Percentiles rank a stretch among this genome's conserved stretches.
These are phyloP conservation scores for Melanotaenia maccullochi DNA, from an alignment of 2,797 vertebrate species.

Conservation along the genomic window DNA sequence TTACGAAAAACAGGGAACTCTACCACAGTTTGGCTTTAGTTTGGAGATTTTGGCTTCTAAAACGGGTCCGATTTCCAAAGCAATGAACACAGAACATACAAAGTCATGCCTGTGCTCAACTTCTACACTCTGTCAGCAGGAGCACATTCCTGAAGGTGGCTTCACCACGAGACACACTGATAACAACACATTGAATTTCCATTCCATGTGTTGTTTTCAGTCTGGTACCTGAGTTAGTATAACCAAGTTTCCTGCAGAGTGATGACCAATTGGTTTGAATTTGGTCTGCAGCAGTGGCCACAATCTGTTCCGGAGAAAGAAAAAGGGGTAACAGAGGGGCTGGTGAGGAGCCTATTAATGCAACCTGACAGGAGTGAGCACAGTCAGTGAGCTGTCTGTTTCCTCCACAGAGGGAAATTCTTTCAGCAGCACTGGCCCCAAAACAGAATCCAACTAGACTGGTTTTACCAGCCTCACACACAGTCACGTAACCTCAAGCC, in stretches of 20 bases:
- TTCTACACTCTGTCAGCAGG: slow-evolving; percentile 54
- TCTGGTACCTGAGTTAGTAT: slow-evolving; percentile 15
- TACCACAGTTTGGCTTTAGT: slow-evolving; percentile 68
- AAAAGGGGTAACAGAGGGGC: slow-evolving; percentile 20
- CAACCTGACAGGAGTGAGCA: slow-evolving; percentile 81
- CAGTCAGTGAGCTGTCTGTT: slow-evolving; percentile 79
- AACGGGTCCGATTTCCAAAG: slow-evolving; percentile 31
- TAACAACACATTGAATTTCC: slow-evolving; percentile 41
- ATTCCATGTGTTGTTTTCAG: slow-evolving; percentile 48
- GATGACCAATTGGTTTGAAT: slow-evolving; percentile 32
- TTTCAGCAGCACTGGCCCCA: slow-evolving; percentile 61
- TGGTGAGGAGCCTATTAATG: slow-evolving; percentile 65
- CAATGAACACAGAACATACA: slow-evolving; percentile 40
- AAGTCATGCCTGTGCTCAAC: slow-evolving; percentile 59
- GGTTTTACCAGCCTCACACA: slow-evolving; percentile 31
- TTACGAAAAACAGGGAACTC: slow-evolving; percentile 68
- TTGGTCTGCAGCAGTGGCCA: slow-evolving; percentile 16
- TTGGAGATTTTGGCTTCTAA: slow-evolving; percentile 47
- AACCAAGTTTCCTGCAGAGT: slow-evolving; percentile 19
- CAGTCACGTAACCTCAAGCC: slow-evolving; percentile 41
- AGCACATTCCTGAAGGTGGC: slow-evolving; percentile 65
- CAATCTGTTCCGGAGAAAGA: slow-evolving; percentile 24
- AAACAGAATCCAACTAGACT: slow-evolving; percentile 36
- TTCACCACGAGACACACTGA: slow-evolving; percentile 53
- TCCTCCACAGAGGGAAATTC: slow-evolving; percentile 69